Percentiles rank a stretch among this genome's conserved stretches.
These are phyloP conservation scores for Sinohyriopsis cumingii DNA, from an alignment of 2,888 invertebrate genomes.

Conservation along the genomic window DNA sequence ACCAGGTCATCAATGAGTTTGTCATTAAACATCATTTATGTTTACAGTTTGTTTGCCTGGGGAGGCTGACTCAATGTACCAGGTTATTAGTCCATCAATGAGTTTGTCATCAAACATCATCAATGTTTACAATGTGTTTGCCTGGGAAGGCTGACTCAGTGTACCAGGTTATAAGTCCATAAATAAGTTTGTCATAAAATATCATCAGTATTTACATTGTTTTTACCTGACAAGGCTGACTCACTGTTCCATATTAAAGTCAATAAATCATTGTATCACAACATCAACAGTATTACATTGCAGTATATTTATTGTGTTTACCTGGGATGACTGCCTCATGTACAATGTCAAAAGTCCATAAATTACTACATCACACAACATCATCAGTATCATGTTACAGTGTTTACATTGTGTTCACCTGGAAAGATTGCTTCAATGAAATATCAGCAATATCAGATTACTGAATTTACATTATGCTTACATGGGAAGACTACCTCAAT, in stretches of 20 bases:
- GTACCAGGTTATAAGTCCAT: too few species aligned
- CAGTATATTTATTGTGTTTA: too few species aligned
- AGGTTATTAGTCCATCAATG: constrained; percentile 75
- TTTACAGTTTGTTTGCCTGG: constrained; percentile 73
- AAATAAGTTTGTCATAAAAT: background rate
- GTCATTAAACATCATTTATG: too few species aligned
- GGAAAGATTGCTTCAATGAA: too few species aligned
- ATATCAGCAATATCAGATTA: too few species aligned
- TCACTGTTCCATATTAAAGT: too few species aligned
- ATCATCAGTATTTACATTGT: background rate
- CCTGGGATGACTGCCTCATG: constrained; percentile 1
- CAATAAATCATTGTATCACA: constrained; percentile 48
- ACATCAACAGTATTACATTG: constrained; percentile 80
- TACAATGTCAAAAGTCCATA: constrained; percentile 4
- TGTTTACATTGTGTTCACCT: too few species aligned
- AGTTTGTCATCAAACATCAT: constrained; percentile 82
- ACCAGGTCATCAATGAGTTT: too few species aligned
- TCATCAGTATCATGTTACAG: too few species aligned
- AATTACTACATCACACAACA: background rate
- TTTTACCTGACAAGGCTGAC: too few species aligned
- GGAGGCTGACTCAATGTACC: constrained; percentile 78
- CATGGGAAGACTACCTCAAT: constrained; percentile 78
- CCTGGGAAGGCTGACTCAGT: too few species aligned
- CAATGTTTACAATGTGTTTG: constrained; percentile 33
- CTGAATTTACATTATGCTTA: constrained; percentile 49